These are phyloP conservation scores for Heliornis fulica DNA, from an alignment of 2,113 vertebrate genomes.

Conservation along the genomic window DNA sequence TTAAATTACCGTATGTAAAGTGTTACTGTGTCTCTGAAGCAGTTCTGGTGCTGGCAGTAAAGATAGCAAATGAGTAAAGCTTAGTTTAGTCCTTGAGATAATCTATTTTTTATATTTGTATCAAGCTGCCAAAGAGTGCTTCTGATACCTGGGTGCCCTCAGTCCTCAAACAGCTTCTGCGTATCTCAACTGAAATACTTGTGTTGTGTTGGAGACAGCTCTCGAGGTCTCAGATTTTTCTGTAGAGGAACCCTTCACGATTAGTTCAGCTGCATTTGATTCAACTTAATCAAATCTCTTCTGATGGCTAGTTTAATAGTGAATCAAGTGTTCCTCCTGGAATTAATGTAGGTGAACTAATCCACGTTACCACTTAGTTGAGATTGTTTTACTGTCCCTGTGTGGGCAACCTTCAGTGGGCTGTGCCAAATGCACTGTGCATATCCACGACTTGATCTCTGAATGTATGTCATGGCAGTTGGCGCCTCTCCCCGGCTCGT, in stretches of 20 bases:
- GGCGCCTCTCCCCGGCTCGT: not conserved
- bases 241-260: not conserved
- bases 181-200: constrained; percentile 2
- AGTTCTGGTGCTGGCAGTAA: constrained; percentile 11
- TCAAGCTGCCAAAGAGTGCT: constrained; percentile 55
- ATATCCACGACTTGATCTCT: constrained; percentile 49
- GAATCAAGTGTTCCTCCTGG: constrained; percentile 2
- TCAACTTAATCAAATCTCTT: not conserved
- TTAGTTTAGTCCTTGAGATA: not conserved
- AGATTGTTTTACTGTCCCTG: constrained; percentile 35
- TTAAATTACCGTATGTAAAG: not conserved
- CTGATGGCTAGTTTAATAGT: constrained; percentile 12
- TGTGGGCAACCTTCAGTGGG: constrained; percentile 9
- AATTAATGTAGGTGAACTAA: constrained; percentile 44
- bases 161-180: constrained; percentile 21
- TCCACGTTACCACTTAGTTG: not conserved
- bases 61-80: not conserved
- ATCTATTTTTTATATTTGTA: constrained; percentile 36
- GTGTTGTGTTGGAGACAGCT: not conserved
- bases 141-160: constrained; percentile 14
- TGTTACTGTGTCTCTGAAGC: not conserved
- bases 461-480: constrained; percentile 65
- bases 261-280: constrained; percentile 53
- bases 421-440: constrained; percentile 78
- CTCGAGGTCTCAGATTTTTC: not conserved